Evolutionary conservation across 2,113 vertebrate species (phyloP).

Genomic region (Equus quagga): DNA sequence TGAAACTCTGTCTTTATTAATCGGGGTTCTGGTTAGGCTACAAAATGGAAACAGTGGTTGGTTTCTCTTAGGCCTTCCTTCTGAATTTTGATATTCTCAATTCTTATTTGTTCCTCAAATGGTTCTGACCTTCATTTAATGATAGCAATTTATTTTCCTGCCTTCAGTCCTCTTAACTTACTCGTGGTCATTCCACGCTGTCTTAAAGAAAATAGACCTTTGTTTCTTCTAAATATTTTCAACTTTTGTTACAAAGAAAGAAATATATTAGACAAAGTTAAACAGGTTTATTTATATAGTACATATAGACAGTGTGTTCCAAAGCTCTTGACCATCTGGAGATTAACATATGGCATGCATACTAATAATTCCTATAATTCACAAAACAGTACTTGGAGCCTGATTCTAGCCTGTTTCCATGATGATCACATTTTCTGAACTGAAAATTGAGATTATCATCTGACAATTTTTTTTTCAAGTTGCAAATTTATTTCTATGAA

Average conservation of each 20-base stretch:
- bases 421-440: neutral
- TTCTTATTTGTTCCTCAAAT: neutral
- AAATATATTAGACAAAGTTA: neutral
- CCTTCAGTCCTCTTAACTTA: neutral
- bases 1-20: neutral
- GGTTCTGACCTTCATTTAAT: neutral
- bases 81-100: neutral
- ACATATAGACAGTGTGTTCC: slow-evolving; percentile 4
- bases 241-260: neutral
- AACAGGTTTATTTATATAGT: slow-evolving; percentile 23
- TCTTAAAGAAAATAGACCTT: neutral
- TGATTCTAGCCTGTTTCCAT: neutral
- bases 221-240: slow-evolving; percentile 12
- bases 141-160: neutral
- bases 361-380: neutral
- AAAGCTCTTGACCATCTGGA: slow-evolving; percentile 44
- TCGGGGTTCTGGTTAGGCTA: neutral
- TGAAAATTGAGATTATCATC: neutral
- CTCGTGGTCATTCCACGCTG: neutral
- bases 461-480: neutral
- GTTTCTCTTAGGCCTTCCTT: neutral
- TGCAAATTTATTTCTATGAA: neutral
- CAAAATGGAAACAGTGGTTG: neutral
- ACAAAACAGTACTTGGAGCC: neutral
- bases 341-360: neutral